These are phyloP conservation scores for Neopelma chrysocephalum DNA, from an alignment of 2,797 vertebrate genomes.

Conservation along the genomic window DNA sequence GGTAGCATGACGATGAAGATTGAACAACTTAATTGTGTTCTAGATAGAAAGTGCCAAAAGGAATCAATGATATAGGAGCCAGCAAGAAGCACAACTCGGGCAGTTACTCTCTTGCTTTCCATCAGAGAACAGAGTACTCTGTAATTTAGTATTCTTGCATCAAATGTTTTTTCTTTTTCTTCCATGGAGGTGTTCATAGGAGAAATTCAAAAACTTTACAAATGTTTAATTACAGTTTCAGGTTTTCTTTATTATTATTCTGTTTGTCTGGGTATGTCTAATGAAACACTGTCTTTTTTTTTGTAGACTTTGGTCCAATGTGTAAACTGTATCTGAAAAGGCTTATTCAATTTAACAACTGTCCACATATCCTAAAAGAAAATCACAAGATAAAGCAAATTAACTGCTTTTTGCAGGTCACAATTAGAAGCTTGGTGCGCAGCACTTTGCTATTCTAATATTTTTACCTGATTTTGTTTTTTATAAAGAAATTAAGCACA, in stretches of 20 bases:
- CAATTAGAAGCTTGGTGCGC: neutral
- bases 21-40: constrained; percentile 26
- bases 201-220: neutral
- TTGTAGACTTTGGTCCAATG: neutral
- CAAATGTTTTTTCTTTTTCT: neutral
- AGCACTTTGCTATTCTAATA: neutral
- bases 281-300: neutral
- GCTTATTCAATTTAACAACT: neutral
- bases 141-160: neutral
- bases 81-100: neutral
- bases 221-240: neutral
- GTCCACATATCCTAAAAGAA: neutral
- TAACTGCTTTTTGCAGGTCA: neutral
- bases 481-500: neutral
- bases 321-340: neutral
- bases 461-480: neutral
- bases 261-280: neutral
- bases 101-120: neutral
- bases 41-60: constrained; percentile 41
- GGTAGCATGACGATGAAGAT: constrained; percentile 25
- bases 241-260: neutral
- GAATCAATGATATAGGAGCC: neutral
- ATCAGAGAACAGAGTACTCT: neutral
- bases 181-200: neutral
- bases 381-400: neutral